phyloP scores from a whole-genome alignment of 2,113 vertebrate species.

The Callithrix jacchus region DNA sequence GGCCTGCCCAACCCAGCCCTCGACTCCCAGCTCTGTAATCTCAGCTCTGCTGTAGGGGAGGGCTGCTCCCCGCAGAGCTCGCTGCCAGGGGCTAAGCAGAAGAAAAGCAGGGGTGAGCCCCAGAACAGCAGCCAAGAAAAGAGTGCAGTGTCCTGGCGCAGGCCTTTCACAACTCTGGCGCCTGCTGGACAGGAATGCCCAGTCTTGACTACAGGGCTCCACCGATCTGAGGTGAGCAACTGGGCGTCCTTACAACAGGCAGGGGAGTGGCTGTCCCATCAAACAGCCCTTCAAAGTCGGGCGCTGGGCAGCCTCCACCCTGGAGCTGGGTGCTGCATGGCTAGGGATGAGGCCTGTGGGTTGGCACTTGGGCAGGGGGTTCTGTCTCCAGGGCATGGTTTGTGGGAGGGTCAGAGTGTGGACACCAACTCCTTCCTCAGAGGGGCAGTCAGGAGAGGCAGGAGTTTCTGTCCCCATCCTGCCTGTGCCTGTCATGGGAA shows the following conservation, averaged over 20 bases:
- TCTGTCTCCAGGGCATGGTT: background rate
- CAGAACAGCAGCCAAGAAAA: background rate
- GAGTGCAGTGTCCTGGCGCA: rapidly evolving
- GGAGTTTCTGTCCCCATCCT: background rate
- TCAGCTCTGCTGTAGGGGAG: background rate
- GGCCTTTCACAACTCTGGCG: background rate
- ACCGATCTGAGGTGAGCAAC: background rate
- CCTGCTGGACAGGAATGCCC: conserved; percentile 61
- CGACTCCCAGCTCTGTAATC: background rate
- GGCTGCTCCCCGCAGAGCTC: background rate
- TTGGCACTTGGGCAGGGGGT: background rate
- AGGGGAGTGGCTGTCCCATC: background rate
- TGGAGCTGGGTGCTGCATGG: background rate
- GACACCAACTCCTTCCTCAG: background rate
- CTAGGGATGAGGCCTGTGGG: background rate
- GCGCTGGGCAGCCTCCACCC: background rate
- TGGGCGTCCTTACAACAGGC: background rate
- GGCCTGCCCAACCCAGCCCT: background rate
- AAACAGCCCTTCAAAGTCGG: conserved; percentile 47
- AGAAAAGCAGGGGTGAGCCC: background rate
- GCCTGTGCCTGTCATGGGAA: background rate
- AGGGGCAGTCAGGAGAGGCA: background rate
- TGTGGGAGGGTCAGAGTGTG: background rate
- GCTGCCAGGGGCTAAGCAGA: background rate
- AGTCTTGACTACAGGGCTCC: background rate